Conservation (phyloP, 2,797 vertebrate species). For the Ctenochaetus hawaiiensis region DNA sequence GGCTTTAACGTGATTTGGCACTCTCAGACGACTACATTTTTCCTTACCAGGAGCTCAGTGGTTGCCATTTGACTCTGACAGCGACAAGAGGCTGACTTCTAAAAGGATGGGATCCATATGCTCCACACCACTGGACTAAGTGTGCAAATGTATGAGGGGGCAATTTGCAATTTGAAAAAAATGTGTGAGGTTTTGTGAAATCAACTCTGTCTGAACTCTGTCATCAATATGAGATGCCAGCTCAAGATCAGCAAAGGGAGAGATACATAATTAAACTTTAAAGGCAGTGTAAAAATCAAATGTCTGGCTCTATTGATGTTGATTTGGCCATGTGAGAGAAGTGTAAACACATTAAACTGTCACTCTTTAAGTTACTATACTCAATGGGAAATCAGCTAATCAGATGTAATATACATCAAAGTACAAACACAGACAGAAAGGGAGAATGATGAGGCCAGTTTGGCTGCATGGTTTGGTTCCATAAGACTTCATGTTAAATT, state of each 20-base stretch:
- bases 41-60: too few relatives aligned
- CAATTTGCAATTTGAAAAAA: too few relatives aligned
- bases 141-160: too few relatives aligned
- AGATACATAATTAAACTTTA: slow-evolving; percentile 57
- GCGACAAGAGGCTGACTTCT: too few relatives aligned
- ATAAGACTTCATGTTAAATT: background rate
- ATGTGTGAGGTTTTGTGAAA: too few relatives aligned
- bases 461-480: background rate
- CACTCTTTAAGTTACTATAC: slow-evolving; percentile 37
- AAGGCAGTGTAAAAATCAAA: slow-evolving; percentile 68
- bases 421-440: slow-evolving; percentile 3
- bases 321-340: slow-evolving; percentile 38
- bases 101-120: too few relatives aligned
- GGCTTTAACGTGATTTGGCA: too few relatives aligned
- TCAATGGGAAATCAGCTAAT: slow-evolving; percentile 45
- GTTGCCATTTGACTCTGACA: too few relatives aligned
- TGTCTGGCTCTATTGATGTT: slow-evolving; percentile 5
- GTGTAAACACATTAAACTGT: slow-evolving; percentile 61
- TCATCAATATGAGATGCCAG: slow-evolving; percentile 41
- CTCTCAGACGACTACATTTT: too few relatives aligned
- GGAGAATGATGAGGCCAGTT: background rate
- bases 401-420: slow-evolving; percentile 35
- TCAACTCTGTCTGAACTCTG: slow-evolving; percentile 29
- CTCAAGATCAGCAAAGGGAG: slow-evolving; percentile 42
- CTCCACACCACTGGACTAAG: too few relatives aligned